Percentiles rank a stretch among this genome's conserved stretches.
Evolutionary conservation across 2,797 vertebrate species (phyloP).

Genomic region (Carapus acus): DNA sequence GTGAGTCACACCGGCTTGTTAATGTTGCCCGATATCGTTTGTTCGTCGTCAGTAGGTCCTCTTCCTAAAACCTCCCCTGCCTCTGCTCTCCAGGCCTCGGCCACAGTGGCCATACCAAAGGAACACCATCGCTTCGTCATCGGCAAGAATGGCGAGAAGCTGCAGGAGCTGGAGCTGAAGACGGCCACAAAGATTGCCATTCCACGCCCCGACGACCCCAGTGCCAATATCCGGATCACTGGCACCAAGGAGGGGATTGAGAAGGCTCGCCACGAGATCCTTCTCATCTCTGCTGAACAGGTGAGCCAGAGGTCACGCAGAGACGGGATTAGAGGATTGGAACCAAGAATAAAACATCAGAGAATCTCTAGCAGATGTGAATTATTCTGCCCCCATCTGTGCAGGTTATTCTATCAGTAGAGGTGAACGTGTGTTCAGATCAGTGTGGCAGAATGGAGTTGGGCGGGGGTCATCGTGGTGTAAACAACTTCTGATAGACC

Average conservation of each 20-base stretch:
- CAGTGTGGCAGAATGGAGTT: too few species aligned
- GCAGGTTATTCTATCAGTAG: too few species aligned
- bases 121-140: slow-evolving; percentile 78
- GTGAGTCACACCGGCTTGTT: neutral
- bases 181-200: slow-evolving; percentile 76
- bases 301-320: slow-evolving; percentile 39
- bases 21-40: neutral
- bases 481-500: too few species aligned
- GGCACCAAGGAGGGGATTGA: slow-evolving; percentile 78
- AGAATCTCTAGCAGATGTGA: too few species aligned
- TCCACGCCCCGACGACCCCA: slow-evolving; percentile 73
- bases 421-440: too few species aligned
- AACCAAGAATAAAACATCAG: too few species aligned
- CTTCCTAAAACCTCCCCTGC: neutral
- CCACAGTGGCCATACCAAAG: slow-evolving; percentile 75
- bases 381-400: too few species aligned
- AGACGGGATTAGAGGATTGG: too few species aligned
- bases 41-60: neutral
- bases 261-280: slow-evolving; percentile 76
- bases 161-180: slow-evolving; percentile 78
- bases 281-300: slow-evolving; percentile 78
- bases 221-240: slow-evolving; percentile 72
- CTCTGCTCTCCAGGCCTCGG: slow-evolving; percentile 63
- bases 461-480: too few species aligned
- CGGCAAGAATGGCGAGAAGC: slow-evolving; percentile 77